phyloP scores from a whole-genome alignment of 1,140 invertebrate genomes.

The Pinna nobilis region DNA sequence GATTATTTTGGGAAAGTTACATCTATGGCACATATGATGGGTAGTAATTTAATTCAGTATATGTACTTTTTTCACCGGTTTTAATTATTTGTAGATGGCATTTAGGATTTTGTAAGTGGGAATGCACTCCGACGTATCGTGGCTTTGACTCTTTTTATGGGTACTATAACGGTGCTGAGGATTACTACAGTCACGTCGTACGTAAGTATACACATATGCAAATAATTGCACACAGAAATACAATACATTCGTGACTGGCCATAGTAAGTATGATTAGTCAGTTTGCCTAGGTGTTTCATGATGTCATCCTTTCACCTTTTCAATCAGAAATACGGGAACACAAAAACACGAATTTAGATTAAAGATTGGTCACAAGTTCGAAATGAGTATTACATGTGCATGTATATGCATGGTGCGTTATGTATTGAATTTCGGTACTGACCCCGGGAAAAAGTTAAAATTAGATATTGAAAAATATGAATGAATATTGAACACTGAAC shows the following conservation, averaged over 20 bases:
- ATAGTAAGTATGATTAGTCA: not conserved
- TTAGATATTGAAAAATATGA: too few relatives aligned
- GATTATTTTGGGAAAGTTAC: too few relatives aligned
- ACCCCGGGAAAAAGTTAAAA: too few relatives aligned
- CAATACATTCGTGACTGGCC: not conserved
- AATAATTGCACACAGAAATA: too few relatives aligned
- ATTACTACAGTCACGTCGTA: slow-evolving; percentile 67
- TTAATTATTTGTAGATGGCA: slow-evolving; percentile 75
- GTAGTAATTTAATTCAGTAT: not conserved
- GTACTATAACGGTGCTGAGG: slow-evolving; percentile 72
- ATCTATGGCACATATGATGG: not conserved
- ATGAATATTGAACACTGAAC: too few relatives aligned
- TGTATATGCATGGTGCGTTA: too few relatives aligned
- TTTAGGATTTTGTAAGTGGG: slow-evolving; percentile 75
- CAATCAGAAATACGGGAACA: not conserved
- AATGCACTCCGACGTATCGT: slow-evolving; percentile 75
- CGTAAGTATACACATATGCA: slow-evolving; percentile 28
- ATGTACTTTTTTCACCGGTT: not conserved
- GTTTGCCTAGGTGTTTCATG: not conserved
- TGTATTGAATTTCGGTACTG: too few relatives aligned
- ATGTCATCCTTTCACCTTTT: not conserved
- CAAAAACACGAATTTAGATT: not conserved
- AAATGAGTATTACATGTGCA: too few relatives aligned
- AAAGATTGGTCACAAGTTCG: too few relatives aligned
- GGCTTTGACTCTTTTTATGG: slow-evolving; percentile 77